phyloP scores from a whole-genome alignment of 2,888 invertebrate species.

The Pyrochroa serraticornis region DNA sequence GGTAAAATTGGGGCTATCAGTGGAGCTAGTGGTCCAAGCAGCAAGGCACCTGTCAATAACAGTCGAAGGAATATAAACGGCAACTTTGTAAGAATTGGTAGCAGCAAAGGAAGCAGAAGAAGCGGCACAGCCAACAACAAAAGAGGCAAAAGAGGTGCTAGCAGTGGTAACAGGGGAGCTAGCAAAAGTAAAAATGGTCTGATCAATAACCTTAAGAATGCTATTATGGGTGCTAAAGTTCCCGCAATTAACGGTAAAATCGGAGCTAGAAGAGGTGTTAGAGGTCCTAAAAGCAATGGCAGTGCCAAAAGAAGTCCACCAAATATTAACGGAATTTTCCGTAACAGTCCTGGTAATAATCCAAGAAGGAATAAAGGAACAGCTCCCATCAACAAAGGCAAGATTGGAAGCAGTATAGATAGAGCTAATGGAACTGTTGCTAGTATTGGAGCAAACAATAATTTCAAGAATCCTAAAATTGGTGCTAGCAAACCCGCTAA shows the following conservation, averaged over 20 bases:
- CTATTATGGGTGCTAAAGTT: not conserved
- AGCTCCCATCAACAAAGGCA: no score
- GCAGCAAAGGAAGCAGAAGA: not conserved
- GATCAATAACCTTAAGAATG: not conserved
- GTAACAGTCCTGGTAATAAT: no score
- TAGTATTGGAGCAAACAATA: not conserved
- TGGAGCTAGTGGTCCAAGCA: no score
- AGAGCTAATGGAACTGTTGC: not conserved
- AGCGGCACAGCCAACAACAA: not conserved
- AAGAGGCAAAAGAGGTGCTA: not conserved
- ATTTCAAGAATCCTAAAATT: not conserved
- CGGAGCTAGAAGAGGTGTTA: not conserved
- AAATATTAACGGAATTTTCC: no score
- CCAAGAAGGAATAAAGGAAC: no score
- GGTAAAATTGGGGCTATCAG: no score
- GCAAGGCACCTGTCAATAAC: no score
- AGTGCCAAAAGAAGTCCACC: no score
- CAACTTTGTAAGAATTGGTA: not conserved
- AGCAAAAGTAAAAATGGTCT: not conserved
- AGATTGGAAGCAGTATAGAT: no score
- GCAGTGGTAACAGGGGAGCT: not conserved
- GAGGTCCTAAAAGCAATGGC: not conserved
- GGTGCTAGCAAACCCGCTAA: not conserved
- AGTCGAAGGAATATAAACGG: no score
- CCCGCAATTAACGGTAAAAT: not conserved